Percentiles rank a stretch among this genome's conserved stretches.
These are phyloP conservation scores for Campylomormyrus numenius DNA, from an alignment of 2,113 vertebrate genomes.

Conservation along the genomic window DNA sequence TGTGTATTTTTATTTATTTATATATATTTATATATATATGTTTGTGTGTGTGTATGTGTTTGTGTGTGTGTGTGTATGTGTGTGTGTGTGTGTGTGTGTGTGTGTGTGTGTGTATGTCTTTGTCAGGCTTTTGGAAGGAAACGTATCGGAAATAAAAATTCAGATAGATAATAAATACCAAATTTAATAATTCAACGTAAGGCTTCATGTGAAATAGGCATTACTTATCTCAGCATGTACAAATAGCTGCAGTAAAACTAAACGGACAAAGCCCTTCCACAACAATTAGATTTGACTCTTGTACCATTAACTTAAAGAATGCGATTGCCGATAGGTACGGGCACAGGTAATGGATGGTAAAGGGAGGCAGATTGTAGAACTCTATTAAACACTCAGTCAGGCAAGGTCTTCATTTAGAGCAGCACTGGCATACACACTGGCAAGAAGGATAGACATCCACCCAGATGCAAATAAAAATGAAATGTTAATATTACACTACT, in stretches of 20 bases:
- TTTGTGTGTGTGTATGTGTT: too few species aligned
- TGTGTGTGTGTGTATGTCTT: background rate
- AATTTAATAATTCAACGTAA: background rate
- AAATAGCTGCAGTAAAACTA: slow-evolving; percentile 2
- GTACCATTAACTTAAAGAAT: slow-evolving; percentile 15
- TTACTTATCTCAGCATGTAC: background rate
- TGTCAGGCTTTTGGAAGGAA: background rate
- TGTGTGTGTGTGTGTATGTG: too few species aligned
- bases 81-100: too few species aligned
- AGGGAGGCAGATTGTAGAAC: slow-evolving; percentile 13
- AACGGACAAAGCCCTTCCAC: slow-evolving; percentile 6
- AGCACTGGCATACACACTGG: background rate
- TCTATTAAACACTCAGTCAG: slow-evolving; percentile 13
- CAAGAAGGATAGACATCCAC: background rate
- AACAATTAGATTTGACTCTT: slow-evolving; percentile 13
- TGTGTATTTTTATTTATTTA: background rate
- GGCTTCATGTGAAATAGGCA: background rate
- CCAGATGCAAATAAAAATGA: slow-evolving; percentile 8
- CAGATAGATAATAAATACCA: background rate
- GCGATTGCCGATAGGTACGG: slow-evolving; percentile 19
- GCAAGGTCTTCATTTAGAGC: slow-evolving; percentile 9
- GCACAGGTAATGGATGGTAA: slow-evolving; percentile 26
- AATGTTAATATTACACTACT: background rate
- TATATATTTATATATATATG: background rate
- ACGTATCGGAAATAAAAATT: background rate